phyloP scores from a whole-genome alignment of 2,888 invertebrate genomes.

The Leistus spinibarbis region DNA sequence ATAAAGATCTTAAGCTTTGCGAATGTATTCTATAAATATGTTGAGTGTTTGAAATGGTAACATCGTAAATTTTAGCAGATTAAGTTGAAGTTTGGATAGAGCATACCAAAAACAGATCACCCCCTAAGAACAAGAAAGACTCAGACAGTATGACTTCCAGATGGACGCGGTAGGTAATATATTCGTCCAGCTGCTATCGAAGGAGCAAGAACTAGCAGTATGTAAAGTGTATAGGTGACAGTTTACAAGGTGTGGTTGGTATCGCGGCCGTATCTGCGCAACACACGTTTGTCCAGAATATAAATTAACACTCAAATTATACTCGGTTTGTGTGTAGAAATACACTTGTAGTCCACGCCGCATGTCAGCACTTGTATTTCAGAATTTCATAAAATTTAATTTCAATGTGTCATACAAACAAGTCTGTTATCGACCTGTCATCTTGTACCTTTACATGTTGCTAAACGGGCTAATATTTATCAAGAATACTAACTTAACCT shows the following conservation, averaged over 20 bases:
- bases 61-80: too few relatives aligned
- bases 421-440: neutral
- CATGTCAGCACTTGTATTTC: neutral
- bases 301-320: neutral
- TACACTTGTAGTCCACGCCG: neutral
- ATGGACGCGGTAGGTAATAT: neutral
- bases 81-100: too few relatives aligned
- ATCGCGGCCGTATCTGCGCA: neutral
- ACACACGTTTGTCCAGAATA: constrained; percentile 2
- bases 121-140: neutral
- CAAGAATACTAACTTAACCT: neutral
- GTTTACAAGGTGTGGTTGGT: constrained; percentile 8
- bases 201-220: neutral
- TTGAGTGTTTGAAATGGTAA: too few relatives aligned
- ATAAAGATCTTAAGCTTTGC: too few relatives aligned
- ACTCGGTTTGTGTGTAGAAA: neutral
- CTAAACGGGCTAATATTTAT: neutral
- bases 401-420: neutral
- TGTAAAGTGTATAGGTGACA: constrained; percentile 8
- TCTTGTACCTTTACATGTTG: neutral
- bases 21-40: too few relatives aligned
- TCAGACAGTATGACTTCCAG: neutral
- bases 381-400: neutral
- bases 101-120: neutral
- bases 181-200: neutral